phyloP scores from a whole-genome alignment of 2,888 invertebrate species.

The Scrobipalpa atriplicella region DNA sequence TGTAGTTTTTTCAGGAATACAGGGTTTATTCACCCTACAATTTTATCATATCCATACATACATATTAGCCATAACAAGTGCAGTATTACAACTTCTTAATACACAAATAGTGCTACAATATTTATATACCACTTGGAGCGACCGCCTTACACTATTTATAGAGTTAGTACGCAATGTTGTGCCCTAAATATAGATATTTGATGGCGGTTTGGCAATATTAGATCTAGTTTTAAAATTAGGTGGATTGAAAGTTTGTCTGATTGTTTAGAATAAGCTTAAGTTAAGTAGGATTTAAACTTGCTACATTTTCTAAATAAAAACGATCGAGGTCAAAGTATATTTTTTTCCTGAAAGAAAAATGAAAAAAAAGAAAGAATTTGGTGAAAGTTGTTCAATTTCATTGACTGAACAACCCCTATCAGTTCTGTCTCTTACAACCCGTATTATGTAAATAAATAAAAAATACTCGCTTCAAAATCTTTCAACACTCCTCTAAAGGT shows the following conservation, averaged over 20 bases:
- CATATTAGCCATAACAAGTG: background rate
- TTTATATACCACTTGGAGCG: slow-evolving; percentile 37
- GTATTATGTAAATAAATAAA: background rate
- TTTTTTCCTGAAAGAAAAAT: too few relatives aligned
- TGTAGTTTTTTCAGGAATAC: too few relatives aligned
- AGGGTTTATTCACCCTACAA: too few relatives aligned
- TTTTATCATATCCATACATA: too few relatives aligned
- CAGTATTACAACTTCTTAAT: background rate
- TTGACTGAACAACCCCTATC: too few relatives aligned
- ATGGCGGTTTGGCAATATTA: slow-evolving; percentile 3
- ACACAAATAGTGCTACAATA: slow-evolving; percentile 33
- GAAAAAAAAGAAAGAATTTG: too few relatives aligned
- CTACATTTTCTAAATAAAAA: too few relatives aligned
- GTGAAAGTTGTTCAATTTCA: too few relatives aligned
- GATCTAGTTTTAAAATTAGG: background rate
- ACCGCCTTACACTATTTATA: slow-evolving; percentile 21
- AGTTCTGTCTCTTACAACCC: too few relatives aligned
- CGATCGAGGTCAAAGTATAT: too few relatives aligned
- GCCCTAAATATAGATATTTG: slow-evolving; percentile 19
- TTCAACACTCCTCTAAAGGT: background rate
- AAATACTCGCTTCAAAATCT: background rate
- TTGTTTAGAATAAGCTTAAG: background rate
- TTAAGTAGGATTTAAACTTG: too few relatives aligned
- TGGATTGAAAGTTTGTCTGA: too few relatives aligned
- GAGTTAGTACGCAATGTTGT: slow-evolving; percentile 36